Evolutionary conservation across 2,888 invertebrate species (phyloP).

Genomic region (Tridacna gigas): DNA sequence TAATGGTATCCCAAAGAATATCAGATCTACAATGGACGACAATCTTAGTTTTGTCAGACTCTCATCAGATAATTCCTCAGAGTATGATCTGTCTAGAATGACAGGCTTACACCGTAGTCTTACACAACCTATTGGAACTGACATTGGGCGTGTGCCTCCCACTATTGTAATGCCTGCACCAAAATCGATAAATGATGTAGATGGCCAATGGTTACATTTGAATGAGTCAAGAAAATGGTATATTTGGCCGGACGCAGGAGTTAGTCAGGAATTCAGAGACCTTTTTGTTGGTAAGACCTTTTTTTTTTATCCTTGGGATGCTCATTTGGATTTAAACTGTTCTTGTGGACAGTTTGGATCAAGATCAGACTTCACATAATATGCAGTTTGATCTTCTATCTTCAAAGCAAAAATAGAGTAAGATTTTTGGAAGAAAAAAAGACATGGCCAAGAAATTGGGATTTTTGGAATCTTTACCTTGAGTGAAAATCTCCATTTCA

Average conservation of each 20-base stretch:
- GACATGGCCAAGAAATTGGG: too few relatives aligned
- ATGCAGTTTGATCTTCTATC: too few relatives aligned
- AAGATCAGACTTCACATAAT: too few relatives aligned
- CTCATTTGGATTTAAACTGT: too few relatives aligned
- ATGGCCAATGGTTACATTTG: slow-evolving; percentile 3
- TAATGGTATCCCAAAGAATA: slow-evolving; percentile 25
- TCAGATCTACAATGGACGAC: slow-evolving; percentile 34
- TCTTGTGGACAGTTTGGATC: too few relatives aligned
- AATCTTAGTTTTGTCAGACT: slow-evolving; percentile 34
- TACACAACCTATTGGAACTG: slow-evolving; percentile 15
- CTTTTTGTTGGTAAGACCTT: slow-evolving; percentile 20
- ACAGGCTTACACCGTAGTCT: slow-evolving; percentile 19
- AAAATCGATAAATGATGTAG: background rate
- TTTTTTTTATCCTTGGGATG: too few relatives aligned
- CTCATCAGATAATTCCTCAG: background rate
- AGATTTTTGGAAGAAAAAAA: too few relatives aligned
- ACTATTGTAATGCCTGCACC: slow-evolving; percentile 31
- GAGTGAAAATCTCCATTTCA: too few relatives aligned
- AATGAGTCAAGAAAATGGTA: background rate
- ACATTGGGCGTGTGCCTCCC: slow-evolving; percentile 22
- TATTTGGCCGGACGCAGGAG: background rate
- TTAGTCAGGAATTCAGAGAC: background rate
- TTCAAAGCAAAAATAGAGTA: too few relatives aligned
- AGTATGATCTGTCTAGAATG: slow-evolving; percentile 17
- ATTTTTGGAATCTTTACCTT: too few relatives aligned